Base-by-base conservation (phyloP, 2,797 vertebrate genomes). In the Epinephelus awoara region DNA sequence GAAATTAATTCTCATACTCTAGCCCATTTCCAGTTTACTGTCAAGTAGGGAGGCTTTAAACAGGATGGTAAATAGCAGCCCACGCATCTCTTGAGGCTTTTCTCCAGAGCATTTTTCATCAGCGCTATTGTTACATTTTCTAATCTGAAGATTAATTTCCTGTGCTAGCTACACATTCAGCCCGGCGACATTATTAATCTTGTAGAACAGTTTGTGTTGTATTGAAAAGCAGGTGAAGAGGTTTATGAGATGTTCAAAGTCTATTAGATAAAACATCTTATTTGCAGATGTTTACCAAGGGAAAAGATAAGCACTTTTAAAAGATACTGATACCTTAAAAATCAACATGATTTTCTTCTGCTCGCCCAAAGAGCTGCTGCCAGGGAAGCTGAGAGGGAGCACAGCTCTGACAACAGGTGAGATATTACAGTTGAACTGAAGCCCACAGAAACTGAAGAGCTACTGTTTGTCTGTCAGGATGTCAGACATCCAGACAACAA, bases 91-190 rank as follows among this genome's bases (percentile, higher is more conserved):
- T 55, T 23, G 2, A 0, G 7, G 55, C 25, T 47, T 65, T 46
- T 59, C 27, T 23, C 50, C 7, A 6, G 2, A 49, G 6, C 8
- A 42, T 72, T 72, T 83, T 51, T 72, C 49, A 68, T 69, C 51
- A 25, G 27, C 0, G 0, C 11, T 82, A 40, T 49, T 52, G 57
- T 75, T 74, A 55, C 40, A 52, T 71, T 80, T 82, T 81, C 29
- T 61, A 79, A 78, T 84, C 21, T 47, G 51, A 77, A 80, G n/a
- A 72, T 81, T 79, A 59, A 90, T 89, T 88, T 88, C 81, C 77
- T 84, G 8, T 50, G 74, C 58, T 84, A 80, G 75, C 46, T 13
- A 1, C 34, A 67, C 8, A 10, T 64, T 56, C n/a, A 73, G 34
- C 25, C 55, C 67, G 57, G 52, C 77, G 81, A 69, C 56, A 61